Base-by-base conservation (phyloP, 2,113 vertebrate species). In the Carassius auratus region DNA sequence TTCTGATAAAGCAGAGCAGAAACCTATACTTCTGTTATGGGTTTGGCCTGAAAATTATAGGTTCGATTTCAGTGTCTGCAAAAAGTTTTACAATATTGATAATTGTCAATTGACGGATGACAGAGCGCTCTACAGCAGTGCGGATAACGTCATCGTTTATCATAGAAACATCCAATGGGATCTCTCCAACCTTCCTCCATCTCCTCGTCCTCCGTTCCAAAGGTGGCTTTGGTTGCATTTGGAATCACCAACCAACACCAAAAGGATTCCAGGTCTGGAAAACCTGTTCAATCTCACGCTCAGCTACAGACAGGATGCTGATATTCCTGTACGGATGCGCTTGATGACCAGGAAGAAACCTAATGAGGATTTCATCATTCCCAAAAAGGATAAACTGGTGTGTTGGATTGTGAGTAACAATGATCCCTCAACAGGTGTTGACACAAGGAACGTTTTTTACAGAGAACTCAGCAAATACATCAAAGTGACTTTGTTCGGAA, bases 211-310 rank as follows among this genome's bases (percentile, higher is more conserved):
- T 55, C 92, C 91, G 1, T 96, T 96, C 89, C 96, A 97, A 90
- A 96, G 95, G 86, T 97, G 96, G 97, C 96, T 97, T 89, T 97
- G 96, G 96, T 96, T 97, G 89, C 96, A 97, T 88, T 64, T 96
- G 83, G 96, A 97, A 89, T 95, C 96, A 21, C 96, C 96, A 14
- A 95, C 93, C n/a, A 95, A 95, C 52, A 96, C 95, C 0, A 89
- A 92, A 10, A 95, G 91, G 36, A 96, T 96, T 86, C 93, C 86
- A 83, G 96, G 96, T 12, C 94, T 97, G 12, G 93, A 97, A 74
- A 93, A 95, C 42, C 93, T 97, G 57, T 30, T 30, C 30, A 30
- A 30, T 30, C 30, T 30, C 30, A 30, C 30, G 1, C 30, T 30
- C 30, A 30, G 30, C 30, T 30, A 30, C 30, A 30, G 30, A 30